phyloP scores from a whole-genome alignment of 2,113 vertebrate genomes.

The Sterna hirundo region DNA sequence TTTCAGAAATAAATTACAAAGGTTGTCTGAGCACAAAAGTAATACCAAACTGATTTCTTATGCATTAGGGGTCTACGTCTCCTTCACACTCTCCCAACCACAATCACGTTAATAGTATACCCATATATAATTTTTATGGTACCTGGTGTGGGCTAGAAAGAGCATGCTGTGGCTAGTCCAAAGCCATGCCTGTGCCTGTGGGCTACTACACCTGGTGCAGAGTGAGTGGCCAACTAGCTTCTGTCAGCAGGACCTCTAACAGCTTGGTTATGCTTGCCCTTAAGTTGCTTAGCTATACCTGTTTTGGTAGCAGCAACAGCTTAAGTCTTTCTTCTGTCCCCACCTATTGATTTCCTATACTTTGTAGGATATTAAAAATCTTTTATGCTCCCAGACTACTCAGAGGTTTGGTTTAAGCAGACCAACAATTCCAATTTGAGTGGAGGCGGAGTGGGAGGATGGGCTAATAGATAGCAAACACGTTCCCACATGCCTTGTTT shows the following conservation, averaged over 20 bases:
- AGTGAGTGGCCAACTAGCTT: background rate
- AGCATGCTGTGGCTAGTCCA: background rate
- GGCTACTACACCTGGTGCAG: background rate
- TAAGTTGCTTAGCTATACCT: background rate
- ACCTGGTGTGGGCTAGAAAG: background rate
- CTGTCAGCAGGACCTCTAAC: background rate
- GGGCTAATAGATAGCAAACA: background rate
- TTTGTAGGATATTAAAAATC: background rate
- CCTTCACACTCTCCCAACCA: background rate
- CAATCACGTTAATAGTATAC: background rate
- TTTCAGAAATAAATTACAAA: background rate
- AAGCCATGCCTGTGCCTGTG: accelerated
- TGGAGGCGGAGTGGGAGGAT: background rate
- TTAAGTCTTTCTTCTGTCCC: background rate
- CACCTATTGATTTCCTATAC: background rate
- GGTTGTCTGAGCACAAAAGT: background rate
- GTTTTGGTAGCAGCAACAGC: background rate
- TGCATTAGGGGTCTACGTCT: background rate
- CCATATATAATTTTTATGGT: background rate
- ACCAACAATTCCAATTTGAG: background rate
- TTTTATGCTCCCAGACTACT: background rate
- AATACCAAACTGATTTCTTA: background rate
- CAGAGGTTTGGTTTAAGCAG: background rate
- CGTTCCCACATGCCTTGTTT: background rate
- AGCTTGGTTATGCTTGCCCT: background rate